A percentile compares a stretch with the other conserved stretches of the same genome.
Evolutionary conservation across 2,888 invertebrate genomes (phyloP).

Genomic region (Oscheius sp.): DNA sequence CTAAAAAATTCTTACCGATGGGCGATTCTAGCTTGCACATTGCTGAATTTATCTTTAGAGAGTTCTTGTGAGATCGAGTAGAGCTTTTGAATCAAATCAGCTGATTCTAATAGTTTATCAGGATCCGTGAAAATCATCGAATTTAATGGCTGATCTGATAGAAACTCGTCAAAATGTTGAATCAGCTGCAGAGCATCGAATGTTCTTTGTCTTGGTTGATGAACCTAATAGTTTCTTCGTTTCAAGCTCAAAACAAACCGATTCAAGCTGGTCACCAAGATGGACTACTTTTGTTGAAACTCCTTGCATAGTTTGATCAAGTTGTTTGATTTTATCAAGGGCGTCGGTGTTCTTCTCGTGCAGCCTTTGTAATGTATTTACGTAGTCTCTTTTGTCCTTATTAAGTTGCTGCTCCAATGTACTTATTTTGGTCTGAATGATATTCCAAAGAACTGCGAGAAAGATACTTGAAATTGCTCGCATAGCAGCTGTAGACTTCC

Average conservation of each 20-base stretch:
- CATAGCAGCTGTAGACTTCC: conserved; percentile 66
- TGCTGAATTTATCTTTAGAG: conserved; percentile 62
- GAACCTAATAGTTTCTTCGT: conserved; percentile 31
- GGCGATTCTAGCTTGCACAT: conserved; percentile 67
- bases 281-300: conserved; percentile 97
- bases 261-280: conserved; percentile 96
- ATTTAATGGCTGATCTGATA: conserved; percentile 84
- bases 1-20: conserved; percentile 37
- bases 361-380: conserved; percentile 59
- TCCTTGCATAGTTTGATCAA: conserved; percentile 93
- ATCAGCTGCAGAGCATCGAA: conserved; percentile 92
- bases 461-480: conserved; percentile 64
- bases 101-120: conserved; percentile 87
- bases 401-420: conserved; percentile 62
- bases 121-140: conserved; percentile 88
- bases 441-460: neutral
- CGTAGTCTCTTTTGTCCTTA: conserved; percentile 67
- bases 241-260: conserved; percentile 70
- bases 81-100: conserved; percentile 95
- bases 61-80: conserved; percentile 91
- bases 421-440: conserved; percentile 61
- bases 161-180: conserved; percentile 89
- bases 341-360: conserved; percentile 66
- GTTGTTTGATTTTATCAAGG: conserved; percentile 73
- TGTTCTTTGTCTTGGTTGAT: conserved; percentile 80